Conservation (phyloP, 2,113 vertebrate species). For the Dicrurus megarhynchus region DNA sequence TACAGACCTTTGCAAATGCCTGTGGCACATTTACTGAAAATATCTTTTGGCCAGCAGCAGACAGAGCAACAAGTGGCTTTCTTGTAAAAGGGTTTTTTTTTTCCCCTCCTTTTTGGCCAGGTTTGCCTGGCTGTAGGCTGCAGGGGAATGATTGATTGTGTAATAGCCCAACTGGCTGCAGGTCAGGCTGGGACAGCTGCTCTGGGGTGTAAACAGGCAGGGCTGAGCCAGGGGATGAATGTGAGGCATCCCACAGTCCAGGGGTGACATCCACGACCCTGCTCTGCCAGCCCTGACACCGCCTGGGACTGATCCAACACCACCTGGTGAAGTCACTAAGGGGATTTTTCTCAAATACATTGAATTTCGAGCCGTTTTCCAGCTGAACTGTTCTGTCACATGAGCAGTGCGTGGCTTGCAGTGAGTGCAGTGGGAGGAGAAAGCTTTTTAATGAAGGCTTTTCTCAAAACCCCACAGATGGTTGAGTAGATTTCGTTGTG, state of each 20-base stretch:
- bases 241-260: not conserved
- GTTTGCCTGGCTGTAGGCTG: not conserved
- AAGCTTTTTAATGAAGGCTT: not conserved
- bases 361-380: not conserved
- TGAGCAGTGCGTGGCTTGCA: not conserved
- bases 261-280: not conserved
- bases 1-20: not conserved
- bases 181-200: slow-evolving; percentile 14
- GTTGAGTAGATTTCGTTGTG: not conserved
- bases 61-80: not conserved
- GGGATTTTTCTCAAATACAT: not conserved
- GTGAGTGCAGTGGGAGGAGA: not conserved
- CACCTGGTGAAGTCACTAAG: not conserved
- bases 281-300: not conserved
- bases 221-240: not conserved
- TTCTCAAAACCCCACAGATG: not conserved
- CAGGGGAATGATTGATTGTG: not conserved
- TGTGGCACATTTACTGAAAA: not conserved
- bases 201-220: not conserved
- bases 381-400: fast-evolving
- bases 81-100: not conserved
- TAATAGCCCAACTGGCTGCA: not conserved
- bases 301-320: not conserved
- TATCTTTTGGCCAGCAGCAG: not conserved
- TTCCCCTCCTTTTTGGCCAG: not conserved